phyloP scores from a whole-genome alignment of 2,113 vertebrate genomes.

The Aphelocoma coerulescens region DNA sequence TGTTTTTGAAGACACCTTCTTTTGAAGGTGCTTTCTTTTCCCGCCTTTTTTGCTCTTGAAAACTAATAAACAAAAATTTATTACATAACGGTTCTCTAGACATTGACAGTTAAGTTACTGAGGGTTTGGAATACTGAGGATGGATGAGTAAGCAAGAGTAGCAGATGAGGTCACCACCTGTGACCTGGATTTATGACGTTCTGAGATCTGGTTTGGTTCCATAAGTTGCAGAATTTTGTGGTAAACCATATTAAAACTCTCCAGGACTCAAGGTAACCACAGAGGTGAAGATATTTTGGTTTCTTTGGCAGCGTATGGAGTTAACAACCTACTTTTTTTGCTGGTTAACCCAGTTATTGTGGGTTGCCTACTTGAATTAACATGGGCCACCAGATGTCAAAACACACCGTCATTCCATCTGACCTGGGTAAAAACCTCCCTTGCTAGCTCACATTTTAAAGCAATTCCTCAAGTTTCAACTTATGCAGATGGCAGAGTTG shows the following conservation, averaged over 20 bases:
- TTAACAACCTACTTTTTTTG: neutral
- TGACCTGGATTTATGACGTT: neutral
- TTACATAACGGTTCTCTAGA: neutral
- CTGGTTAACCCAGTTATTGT: neutral
- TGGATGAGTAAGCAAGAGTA: neutral
- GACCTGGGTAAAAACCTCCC: neutral
- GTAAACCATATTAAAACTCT: rapidly evolving
- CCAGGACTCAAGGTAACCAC: neutral
- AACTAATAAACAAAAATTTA: neutral
- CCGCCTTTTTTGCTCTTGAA: neutral
- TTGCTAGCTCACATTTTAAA: neutral
- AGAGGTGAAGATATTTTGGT: neutral
- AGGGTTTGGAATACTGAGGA: neutral
- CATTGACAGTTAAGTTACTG: neutral
- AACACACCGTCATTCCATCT: neutral
- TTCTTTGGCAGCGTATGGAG: rapidly evolving
- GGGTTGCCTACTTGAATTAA: neutral
- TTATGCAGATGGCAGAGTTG: neutral
- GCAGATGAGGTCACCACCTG: neutral
- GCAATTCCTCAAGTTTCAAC: neutral
- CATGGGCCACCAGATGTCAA: neutral
- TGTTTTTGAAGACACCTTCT: neutral
- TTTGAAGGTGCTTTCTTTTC: neutral
- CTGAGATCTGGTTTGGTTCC: neutral
- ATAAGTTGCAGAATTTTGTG: neutral